These are phyloP conservation scores for Peribatodes rhomboidaria DNA, from an alignment of 2,888 invertebrate genomes.

Conservation along the genomic window DNA sequence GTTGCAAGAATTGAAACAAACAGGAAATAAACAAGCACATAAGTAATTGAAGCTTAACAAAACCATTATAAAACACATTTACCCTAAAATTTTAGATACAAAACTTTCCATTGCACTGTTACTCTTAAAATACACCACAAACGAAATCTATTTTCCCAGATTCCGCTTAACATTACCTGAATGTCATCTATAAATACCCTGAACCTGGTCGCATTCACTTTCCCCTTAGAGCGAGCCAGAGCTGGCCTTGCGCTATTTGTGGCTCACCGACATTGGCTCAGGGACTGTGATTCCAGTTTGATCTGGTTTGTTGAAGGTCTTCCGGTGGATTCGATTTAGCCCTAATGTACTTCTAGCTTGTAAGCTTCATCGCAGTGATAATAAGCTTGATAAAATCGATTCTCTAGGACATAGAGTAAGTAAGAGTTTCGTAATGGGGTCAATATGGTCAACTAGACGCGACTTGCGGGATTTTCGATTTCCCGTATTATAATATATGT, in stretches of 20 bases:
- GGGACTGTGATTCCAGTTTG: slow-evolving; percentile 1
- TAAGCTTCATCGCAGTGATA: too few species aligned
- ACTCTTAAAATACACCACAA: background rate
- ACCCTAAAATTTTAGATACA: background rate
- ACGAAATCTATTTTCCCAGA: slow-evolving; percentile 6
- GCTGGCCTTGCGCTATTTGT: slow-evolving; percentile 34
- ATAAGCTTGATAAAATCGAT: too few species aligned
- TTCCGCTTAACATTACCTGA: slow-evolving; percentile 6
- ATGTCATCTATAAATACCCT: slow-evolving; percentile 28
- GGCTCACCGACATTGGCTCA: slow-evolving; percentile 20
- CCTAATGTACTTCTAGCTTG: background rate
- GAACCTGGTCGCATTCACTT: slow-evolving; percentile 24
- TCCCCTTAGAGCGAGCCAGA: slow-evolving; percentile 14
- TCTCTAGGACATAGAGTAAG: too few species aligned
- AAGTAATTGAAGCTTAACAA: background rate
- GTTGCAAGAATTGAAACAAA: too few species aligned
- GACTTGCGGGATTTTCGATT: too few species aligned
- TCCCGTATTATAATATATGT: too few species aligned
- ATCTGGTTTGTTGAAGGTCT: slow-evolving; percentile 24
- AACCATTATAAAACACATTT: background rate
- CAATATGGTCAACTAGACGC: too few species aligned
- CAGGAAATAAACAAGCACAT: background rate
- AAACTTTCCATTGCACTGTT: background rate
- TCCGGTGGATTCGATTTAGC: background rate
- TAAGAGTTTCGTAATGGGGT: too few species aligned